Percentiles rank a stretch among this genome's conserved stretches.
Evolutionary conservation across 2,888 invertebrate species (phyloP).

Genomic region (Eupithecia tripunctaria): DNA sequence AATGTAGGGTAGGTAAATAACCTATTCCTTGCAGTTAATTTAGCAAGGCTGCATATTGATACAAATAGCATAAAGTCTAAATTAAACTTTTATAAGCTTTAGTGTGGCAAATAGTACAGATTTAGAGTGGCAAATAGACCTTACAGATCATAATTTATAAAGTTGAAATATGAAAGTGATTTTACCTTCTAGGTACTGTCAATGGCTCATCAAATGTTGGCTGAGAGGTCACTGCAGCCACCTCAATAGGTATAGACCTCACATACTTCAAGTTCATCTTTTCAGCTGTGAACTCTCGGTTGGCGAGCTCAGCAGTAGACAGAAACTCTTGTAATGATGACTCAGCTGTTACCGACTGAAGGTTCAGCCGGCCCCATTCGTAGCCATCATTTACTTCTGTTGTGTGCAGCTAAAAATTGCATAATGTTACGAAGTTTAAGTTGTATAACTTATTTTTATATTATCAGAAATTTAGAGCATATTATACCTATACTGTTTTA

Average conservation of each 20-base stretch:
- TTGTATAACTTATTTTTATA: neutral
- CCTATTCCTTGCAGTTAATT: too few relatives aligned
- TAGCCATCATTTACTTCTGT: conserved; percentile 95
- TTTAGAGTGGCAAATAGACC: too few relatives aligned
- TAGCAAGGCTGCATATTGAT: neutral
- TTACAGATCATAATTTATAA: too few relatives aligned
- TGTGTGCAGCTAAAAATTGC: conserved; percentile 87
- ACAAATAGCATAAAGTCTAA: neutral
- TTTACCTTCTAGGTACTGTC: conserved; percentile 90
- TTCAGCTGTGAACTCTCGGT: conserved; percentile 96
- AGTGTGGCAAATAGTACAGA: neutral
- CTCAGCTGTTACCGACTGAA: conserved; percentile 97
- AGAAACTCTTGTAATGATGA: conserved; percentile 98
- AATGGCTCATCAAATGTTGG: conserved; percentile 78
- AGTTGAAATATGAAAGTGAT: conserved; percentile 1
- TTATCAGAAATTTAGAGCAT: neutral
- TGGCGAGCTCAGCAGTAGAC: conserved; percentile 96
- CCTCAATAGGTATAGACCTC: conserved; percentile 69
- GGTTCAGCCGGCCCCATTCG: conserved; percentile 95
- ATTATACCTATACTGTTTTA: neutral
- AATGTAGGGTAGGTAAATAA: too few relatives aligned
- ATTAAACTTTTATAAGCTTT: neutral
- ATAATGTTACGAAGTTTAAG: neutral
- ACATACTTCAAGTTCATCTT: conserved; percentile 90
- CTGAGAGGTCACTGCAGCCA: conserved; percentile 71